phyloP scores from a whole-genome alignment of 2,888 invertebrate species.

The Dasypogon diadema region DNA sequence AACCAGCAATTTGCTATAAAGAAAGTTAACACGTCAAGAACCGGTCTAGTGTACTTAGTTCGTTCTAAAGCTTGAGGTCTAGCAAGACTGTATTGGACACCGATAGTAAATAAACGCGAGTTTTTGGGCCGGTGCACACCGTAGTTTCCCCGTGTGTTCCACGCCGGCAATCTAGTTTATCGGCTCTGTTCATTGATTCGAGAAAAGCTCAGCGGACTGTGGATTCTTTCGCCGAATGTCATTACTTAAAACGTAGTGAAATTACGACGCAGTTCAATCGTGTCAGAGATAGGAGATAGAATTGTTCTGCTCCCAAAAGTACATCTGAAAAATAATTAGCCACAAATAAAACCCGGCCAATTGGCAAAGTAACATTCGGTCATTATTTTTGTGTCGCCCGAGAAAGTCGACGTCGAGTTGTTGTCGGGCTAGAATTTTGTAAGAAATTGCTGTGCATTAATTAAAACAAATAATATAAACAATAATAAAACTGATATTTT shows the following conservation, averaged over 20 bases:
- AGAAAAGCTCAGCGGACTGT: slow-evolving; percentile 25
- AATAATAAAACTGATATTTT: background rate
- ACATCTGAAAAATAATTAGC: background rate
- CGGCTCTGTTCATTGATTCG: background rate
- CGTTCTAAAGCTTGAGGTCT: background rate
- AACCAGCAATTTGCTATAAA: slow-evolving; percentile 6
- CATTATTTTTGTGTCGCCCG: background rate
- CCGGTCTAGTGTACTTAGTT: slow-evolving; percentile 8
- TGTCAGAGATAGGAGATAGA: slow-evolving; percentile 5
- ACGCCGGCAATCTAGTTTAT: background rate
- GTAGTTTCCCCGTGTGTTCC: slow-evolving; percentile 6
- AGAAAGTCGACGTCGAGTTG: background rate
- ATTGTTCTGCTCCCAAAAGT: background rate
- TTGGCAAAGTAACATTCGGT: slow-evolving; percentile 10
- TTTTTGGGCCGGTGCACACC: slow-evolving; percentile 4
- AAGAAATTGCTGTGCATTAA: background rate
- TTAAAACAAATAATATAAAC: background rate
- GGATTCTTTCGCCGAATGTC: slow-evolving; percentile 13
- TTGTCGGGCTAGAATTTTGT: slow-evolving; percentile 8
- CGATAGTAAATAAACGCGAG: background rate
- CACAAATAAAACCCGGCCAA: slow-evolving; percentile 22
- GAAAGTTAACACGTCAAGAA: slow-evolving; percentile 6
- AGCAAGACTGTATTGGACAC: background rate
- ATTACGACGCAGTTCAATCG: slow-evolving; percentile 34
- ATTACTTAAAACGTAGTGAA: slow-evolving; percentile 1